phyloP scores from a whole-genome alignment of 2,797 vertebrate species.

The Psittacula derbiana region DNA sequence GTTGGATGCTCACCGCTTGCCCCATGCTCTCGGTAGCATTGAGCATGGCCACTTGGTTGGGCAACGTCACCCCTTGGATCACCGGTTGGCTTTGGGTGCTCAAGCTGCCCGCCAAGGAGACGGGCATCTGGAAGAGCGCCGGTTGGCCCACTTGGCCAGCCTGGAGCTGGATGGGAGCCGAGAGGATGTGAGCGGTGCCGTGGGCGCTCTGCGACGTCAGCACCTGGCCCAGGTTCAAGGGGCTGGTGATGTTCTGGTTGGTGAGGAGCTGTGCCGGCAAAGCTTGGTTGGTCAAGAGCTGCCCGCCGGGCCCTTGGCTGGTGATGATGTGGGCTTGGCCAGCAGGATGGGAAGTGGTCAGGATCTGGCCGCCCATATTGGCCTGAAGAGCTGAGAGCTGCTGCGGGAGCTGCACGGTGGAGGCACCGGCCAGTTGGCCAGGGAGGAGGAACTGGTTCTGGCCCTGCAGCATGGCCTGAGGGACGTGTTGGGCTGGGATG shows the following conservation, averaged over 20 bases:
- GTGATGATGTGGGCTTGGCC: conserved; percentile 84
- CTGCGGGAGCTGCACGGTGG: conserved; percentile 73
- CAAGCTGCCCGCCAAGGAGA: conserved; percentile 82
- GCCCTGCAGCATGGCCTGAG: conserved; percentile 86
- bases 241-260: conserved; percentile 86
- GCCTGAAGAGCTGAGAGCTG: conserved; percentile 82
- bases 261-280: conserved; percentile 80
- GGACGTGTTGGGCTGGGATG: conserved; percentile 84
- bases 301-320: conserved; percentile 86
- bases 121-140: conserved; percentile 94
- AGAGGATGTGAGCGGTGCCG: conserved; percentile 90
- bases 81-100: conserved; percentile 87
- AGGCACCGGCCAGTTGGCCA: conserved; percentile 37
- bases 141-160: conserved; percentile 88
- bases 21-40: conserved; percentile 80
- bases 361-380: conserved; percentile 84
- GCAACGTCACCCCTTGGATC: conserved; percentile 89
- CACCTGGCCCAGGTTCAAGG: conserved; percentile 87
- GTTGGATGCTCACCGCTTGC: conserved; percentile 84
- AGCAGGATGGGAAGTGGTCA: conserved; percentile 79
- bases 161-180: conserved; percentile 88
- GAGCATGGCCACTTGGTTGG: conserved; percentile 83
- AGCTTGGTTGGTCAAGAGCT: conserved; percentile 89
- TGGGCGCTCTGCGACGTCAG: conserved; percentile 87
- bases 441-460: conserved; percentile 95